These are phyloP conservation scores for Neoascia interrupta DNA, from an alignment of 2,888 invertebrate species.

Conservation along the genomic window DNA sequence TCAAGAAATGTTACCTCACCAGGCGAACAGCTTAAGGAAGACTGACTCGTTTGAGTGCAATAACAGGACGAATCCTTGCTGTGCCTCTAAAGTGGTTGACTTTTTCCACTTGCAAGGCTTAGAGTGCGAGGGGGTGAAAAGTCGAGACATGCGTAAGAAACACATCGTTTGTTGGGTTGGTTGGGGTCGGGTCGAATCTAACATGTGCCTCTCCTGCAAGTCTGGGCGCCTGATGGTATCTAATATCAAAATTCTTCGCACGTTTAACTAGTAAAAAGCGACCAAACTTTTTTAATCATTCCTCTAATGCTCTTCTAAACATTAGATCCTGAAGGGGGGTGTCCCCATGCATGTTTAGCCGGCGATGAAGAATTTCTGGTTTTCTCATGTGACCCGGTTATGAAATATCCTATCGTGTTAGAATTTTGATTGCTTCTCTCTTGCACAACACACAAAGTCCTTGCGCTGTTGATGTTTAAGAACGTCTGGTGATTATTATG, in stretches of 20 bases:
- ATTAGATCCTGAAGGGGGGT: conserved; percentile 24
- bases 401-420: conserved; percentile 56
- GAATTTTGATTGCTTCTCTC: conserved; percentile 40
- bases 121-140: neutral
- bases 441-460: neutral
- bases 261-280: conserved; percentile 75
- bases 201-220: neutral
- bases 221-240: conserved; percentile 76
- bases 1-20: conserved; percentile 77
- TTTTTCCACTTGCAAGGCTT: neutral
- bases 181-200: neutral
- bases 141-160: conserved; percentile 63
- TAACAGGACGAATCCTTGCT: no score
- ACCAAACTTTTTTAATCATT: neutral
- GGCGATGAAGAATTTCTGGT: neutral
- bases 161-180: neutral
- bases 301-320: conserved; percentile 56
- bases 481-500: no score
- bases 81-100: no score
- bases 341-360: neutral
- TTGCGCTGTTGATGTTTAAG: no score
- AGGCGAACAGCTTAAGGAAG: conserved; percentile 73
- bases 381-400: conserved; percentile 53
- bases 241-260: conserved; percentile 79
- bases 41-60: conserved; percentile 19